Evolutionary conservation across 2,888 invertebrate species (phyloP), one percentile per base, ranked within the genome.

Genomic region (Scelioninae gen. 1): DNA sequence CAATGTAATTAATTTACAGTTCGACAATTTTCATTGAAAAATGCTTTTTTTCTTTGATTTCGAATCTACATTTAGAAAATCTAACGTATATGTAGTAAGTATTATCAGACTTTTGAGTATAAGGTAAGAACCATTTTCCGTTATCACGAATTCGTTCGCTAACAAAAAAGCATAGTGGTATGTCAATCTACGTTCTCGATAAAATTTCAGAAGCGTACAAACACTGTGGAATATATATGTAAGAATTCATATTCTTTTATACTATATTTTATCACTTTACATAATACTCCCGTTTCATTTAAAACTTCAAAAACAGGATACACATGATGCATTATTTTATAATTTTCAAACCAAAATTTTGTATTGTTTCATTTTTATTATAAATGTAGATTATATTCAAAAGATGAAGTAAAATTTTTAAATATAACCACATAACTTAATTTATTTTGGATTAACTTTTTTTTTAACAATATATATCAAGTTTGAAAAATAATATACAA

Each of bases 141-240:
- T 62, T 74, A 74, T 81, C 65, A 34, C n/a, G 16, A 68, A 69
- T 69, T 81, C 68, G 43, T 51, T 68, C 71, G 53, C 38, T 31
- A 71, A 49, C 56, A 49, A 60, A 34, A 72, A 66, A 66, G 53
- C 53, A 72, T 66, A 55, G 40, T 45, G 34, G 29, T 51, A 65
- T 72, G 72, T 72, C 79, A 79, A 71, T 72, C 49, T 43, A 58
- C 66, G 13, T 56, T 72, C 31, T 10, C 60, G 66, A 79, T 79
- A 51, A 79, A 72, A 60, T 55, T 79, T 66, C 31, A 79, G 16
- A 65, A 60, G 49, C 47, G 31, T 58, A 66, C 58, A 66, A 72
- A 60, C 72, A 65, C 43, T 71, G 32, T 15, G n/a, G 16, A 29
- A 65, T 51, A 29, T 53, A 40, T 13, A n/a, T n/a, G 55, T 43